Base-by-base conservation (phyloP, 2,797 vertebrate species). In the Orestias chungarensis region DNA sequence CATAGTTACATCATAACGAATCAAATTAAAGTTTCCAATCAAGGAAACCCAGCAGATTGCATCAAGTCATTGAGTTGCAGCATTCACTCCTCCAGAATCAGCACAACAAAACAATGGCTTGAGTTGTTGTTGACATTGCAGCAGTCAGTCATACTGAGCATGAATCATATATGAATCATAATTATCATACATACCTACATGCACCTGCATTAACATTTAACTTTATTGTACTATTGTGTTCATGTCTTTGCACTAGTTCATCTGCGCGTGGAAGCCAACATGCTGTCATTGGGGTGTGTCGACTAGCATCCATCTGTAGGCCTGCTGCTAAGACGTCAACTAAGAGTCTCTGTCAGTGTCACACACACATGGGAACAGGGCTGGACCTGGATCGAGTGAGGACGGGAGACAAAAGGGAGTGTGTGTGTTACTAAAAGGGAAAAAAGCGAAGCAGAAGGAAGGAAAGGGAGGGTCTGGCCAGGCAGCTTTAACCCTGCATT, bases 251-350 rank as follows among this genome's bases (percentile, higher is more conserved):
- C 46, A 66, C 27, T 62, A 65, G 49, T 77, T 73, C 79, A 68
- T 79, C 69, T 82, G 75, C 78, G 80, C 57, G 33, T 66, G 35
- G 71, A 76, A 82, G 78, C 83, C 87, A 82, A 66, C 69, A 33
- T 70, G 69, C 80, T 82, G 82, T 87, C 84, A 82, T 84, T 61
- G 68, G 83, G 81, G 83, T 85, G 82, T 83, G 89, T 89, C 91
- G 90, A 89, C 87, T 89, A 78, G 88, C 82, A 91, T 93, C 92
- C 91, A 93, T 93, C 92, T 94, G 89, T 84, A 86, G 90, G 87
- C 89, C 89, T 87, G 84, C 85, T 91, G 85, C 88, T 93, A 90
- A 89, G 91, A 93, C 91, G 93, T 91, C 92, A 93, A 89, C 90
- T 89, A 72, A 72, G 83, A 87, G 77, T 83, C 88, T 88, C 93